phyloP scores from a whole-genome alignment of 2,797 vertebrate species.

The Dermochelys coriacea region DNA sequence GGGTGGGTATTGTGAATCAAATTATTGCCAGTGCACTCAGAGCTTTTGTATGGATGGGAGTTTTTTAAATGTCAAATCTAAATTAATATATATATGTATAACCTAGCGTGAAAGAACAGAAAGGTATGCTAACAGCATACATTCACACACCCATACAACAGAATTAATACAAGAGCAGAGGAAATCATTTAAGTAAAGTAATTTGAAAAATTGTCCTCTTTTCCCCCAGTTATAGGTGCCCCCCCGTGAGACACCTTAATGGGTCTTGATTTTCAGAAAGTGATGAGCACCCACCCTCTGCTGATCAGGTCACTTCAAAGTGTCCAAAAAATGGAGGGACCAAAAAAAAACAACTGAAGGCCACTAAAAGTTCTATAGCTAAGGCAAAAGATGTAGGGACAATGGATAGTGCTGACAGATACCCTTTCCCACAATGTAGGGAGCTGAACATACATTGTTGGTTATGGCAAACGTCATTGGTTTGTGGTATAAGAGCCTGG shows the following conservation, averaged over 20 bases:
- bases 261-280: neutral
- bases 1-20: neutral
- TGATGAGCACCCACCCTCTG: neutral
- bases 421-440: neutral
- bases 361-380: neutral
- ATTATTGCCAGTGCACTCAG: neutral
- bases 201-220: neutral
- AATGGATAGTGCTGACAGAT: neutral
- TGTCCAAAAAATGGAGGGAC: neutral
- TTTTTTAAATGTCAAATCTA: neutral
- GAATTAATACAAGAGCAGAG: neutral
- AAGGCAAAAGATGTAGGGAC: neutral
- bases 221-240: neutral
- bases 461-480: neutral
- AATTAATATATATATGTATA: accelerated
- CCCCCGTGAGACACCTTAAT: neutral
- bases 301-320: neutral
- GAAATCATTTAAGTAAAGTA: neutral
- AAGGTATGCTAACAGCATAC: neutral
- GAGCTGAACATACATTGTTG: neutral
- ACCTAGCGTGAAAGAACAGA: neutral
- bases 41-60: neutral
- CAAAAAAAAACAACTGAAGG: neutral
- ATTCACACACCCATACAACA: neutral
- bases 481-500: neutral